Base-by-base conservation (phyloP, 2,888 invertebrate species). In the Scaptomyza tumidula region DNA sequence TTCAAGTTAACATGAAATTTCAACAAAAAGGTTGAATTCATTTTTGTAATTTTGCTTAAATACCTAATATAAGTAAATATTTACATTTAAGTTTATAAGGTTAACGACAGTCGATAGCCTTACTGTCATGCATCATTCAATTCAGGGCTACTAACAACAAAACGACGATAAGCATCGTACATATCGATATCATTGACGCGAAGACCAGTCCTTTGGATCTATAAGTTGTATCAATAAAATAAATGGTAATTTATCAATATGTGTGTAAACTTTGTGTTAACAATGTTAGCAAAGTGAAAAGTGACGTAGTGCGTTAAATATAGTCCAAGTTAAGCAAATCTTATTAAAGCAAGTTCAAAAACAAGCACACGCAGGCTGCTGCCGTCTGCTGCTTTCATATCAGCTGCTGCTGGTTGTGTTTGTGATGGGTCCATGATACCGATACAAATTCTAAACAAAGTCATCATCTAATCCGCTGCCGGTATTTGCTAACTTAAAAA, bases 311-410 rank as follows among this genome's bases (percentile, higher is more conserved):
- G 14, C 3, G 16, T 13, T 6, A 50, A 24, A 37, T 10, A 13
- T n/a, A 13, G 5, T 19, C 5, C 13, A 19, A 31, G 7, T 11
- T n/a, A 2, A 37, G 9, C 24, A 19, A 43, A 10, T 43, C 48
- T 45, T 29, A 41, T 41, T 65, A 65, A 58, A 64, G 63, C 65
- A 70, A 65, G 69, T 68, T 75, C 67, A 67, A 82, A 74, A 50
- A 33, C 56, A 64, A 86, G 84, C 84, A 83, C 83, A 84, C 84
- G 79, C 80, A 83, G 69, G 63, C 72, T 67, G 57, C 35, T 55
- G 57, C 50, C 62, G 73, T 75, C 68, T 49, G 49, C 59, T 67
- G 37, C 55, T 61, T 45, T 59, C 65, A 60, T 71, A 86, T 86
- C 81, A 86, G 81, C 80, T 82, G 80, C 86, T 81, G 61, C 49